Evolutionary conservation across 2,888 invertebrate species (phyloP), one percentile per base, ranked within the genome.

Genomic region (Notocelia uddmanniana): DNA sequence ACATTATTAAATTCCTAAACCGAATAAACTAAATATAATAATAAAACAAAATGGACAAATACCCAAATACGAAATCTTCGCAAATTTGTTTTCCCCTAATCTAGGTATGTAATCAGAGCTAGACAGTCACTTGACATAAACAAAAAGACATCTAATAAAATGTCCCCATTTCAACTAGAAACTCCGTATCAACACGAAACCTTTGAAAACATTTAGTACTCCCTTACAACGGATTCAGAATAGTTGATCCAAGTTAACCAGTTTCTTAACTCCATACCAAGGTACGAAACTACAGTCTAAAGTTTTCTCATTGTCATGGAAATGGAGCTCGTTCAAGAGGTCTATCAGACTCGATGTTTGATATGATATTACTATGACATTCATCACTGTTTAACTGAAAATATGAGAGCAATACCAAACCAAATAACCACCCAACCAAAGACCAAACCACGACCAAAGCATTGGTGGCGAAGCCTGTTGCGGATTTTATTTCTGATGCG

Each of bases 201-300:
- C 63, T n/a, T 64, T 54, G 31, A 52, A 21, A 52, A 37, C 64
- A 52, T 52, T 45, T 54, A 64, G 64, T 64, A 34, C 64, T 63
- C 31, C 50, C 21, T 64, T 37, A 64, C 37, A 64, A 50, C 9
- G 34, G 54, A 54, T 23, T 31, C 31, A 37, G 13, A 18, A 45
- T 13, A 55, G 57, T 57, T 23, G 5, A 26, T 15, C 19, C 45
- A 57, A 18, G 9, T 45, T 26, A n/a, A 15, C 1, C 55, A 66
- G 55, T 55, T 26, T n/a, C 9, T 11, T 55, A 34, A 52, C 58
- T 58, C 18, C 19, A 21, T 19, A 37, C 18, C 19, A 21, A 19
- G 19, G 45, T 6, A 45, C 45, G 45, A 45, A 15, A 13, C 6
- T 45, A n/a, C 45, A n/a, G 3, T 15, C 45, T 45, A 45, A 45